Percentiles rank a stretch among this genome's conserved stretches.
phyloP scores from a whole-genome alignment of 2,113 vertebrate genomes.

The Xiphophorus hellerii region DNA sequence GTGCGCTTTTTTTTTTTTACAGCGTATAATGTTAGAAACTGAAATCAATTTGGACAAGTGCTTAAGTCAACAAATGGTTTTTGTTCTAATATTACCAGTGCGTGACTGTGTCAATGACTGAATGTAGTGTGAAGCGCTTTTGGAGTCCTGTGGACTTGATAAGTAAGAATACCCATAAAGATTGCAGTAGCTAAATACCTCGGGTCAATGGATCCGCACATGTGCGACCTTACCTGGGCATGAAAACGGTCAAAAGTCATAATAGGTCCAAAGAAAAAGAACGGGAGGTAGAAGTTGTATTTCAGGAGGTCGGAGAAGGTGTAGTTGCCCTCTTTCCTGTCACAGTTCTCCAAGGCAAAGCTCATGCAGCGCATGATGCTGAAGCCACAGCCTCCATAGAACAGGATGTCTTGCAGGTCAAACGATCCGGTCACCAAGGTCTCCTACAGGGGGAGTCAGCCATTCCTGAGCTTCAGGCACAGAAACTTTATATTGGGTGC shows the following conservation, averaged over 20 bases:
- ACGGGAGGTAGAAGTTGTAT: constrained; percentile 99
- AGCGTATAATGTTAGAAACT: no score
- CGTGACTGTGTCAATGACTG: no score
- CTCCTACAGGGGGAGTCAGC: constrained; percentile 47
- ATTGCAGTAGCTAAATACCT: no score
- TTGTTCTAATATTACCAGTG: no score
- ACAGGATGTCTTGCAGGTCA: constrained; percentile 92
- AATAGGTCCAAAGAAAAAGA: constrained; percentile 98
- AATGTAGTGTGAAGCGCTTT: no score
- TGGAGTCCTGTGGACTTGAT: no score
- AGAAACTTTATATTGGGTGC: not conserved
- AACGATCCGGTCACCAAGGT: constrained; percentile 88
- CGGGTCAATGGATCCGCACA: no score
- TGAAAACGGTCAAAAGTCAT: constrained; percentile 96
- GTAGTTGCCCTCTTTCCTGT: constrained; percentile 87
- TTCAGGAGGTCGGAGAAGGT: constrained; percentile 90
- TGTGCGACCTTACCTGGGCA: constrained; percentile 82
- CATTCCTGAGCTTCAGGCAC: constrained; percentile 3
- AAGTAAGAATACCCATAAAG: no score
- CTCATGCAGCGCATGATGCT: constrained; percentile 95
- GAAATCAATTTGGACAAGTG: no score
- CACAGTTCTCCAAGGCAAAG: constrained; percentile 90
- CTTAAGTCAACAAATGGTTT: no score
- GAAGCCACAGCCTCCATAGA: constrained; percentile 92
- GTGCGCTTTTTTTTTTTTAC: no score